Conservation (phyloP, 1,140 invertebrate genomes). For the Brevipalpus yothersi region DNA sequence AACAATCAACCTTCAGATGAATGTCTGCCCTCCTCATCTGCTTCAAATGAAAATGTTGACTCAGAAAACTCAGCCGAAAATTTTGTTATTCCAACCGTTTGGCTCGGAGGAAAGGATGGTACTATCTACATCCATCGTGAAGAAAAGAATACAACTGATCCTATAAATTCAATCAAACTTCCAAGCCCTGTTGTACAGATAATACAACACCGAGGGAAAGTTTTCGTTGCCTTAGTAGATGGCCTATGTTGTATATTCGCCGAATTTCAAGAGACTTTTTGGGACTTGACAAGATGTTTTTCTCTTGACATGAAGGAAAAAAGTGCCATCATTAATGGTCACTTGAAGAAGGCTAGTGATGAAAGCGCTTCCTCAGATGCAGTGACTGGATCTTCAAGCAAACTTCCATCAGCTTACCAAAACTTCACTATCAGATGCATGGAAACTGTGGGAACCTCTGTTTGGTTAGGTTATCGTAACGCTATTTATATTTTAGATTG, state of each 20-base stretch:
- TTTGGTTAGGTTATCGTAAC: constrained; percentile 96
- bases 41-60: background rate
- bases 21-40: background rate
- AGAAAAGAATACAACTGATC: constrained; percentile 71
- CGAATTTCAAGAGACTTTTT: constrained; percentile 36
- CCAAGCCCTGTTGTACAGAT: constrained; percentile 37
- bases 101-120: constrained; percentile 74
- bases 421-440: constrained; percentile 35
- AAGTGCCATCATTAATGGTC: background rate
- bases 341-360: background rate
- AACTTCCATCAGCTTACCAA: background rate
- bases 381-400: background rate
- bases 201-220: constrained; percentile 68
- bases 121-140: constrained; percentile 52
- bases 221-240: constrained; percentile 81
- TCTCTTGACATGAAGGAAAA: constrained; percentile 3
- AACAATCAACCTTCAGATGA: constrained; percentile 4
- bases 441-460: constrained; percentile 55
- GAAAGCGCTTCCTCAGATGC: background rate
- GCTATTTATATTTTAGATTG: constrained; percentile 82
- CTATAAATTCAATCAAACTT: constrained; percentile 43
- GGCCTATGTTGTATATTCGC: constrained; percentile 24
- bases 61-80: too few relatives aligned
- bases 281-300: constrained; percentile 7
- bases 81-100: constrained; percentile 95